phyloP scores from a whole-genome alignment of 2,888 invertebrate species.

The Pristionchus arcanus region DNA sequence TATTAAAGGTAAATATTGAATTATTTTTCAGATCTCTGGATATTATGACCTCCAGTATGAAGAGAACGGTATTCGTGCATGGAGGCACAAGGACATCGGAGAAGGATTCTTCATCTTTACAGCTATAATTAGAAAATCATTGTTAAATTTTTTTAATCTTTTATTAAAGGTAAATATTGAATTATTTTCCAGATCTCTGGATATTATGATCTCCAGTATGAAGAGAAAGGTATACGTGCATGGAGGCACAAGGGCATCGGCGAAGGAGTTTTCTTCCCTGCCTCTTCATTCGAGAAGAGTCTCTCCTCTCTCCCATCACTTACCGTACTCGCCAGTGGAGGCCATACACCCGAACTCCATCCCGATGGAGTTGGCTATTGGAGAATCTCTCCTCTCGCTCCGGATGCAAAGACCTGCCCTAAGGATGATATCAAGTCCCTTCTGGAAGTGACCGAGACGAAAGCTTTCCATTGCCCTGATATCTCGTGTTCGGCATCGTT shows the following conservation, averaged over 20 bases:
- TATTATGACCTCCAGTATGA: too few species aligned
- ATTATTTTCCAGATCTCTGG: constrained; percentile 6
- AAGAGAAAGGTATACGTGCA: background rate
- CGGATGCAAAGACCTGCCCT: background rate
- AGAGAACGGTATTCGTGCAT: too few species aligned
- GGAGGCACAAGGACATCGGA: too few species aligned
- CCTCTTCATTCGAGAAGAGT: background rate
- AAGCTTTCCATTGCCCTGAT: background rate
- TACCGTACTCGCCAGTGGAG: background rate
- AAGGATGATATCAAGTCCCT: background rate
- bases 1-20: too few species aligned
- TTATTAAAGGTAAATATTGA: too few species aligned
- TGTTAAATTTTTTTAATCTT: too few species aligned
- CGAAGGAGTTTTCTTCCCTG: background rate
- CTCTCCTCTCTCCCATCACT: background rate
- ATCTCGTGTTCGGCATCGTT: background rate
- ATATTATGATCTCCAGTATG: background rate
- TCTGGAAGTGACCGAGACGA: background rate
- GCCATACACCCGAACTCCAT: background rate
- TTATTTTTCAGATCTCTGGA: too few species aligned
- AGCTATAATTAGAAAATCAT: too few species aligned
- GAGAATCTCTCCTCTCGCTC: background rate
- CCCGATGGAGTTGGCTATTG: background rate
- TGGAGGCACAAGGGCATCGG: too few species aligned
- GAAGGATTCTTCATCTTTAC: too few species aligned